Base-by-base conservation (phyloP, 2,797 vertebrate species). In the Novumbra hubbsi region DNA sequence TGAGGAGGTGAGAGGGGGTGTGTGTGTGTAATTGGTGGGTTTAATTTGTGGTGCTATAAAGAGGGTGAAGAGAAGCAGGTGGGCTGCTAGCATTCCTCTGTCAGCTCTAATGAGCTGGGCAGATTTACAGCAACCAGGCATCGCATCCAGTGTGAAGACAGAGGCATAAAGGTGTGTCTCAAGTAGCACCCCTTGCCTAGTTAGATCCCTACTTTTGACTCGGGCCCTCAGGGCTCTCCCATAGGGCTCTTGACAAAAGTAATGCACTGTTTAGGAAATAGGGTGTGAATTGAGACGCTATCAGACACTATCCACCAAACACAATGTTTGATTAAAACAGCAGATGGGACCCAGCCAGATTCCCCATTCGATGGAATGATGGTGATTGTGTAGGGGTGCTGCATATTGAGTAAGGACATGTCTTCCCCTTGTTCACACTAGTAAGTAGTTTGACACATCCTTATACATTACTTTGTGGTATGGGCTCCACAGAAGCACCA, bases 21-120 rank as follows among this genome's bases (percentile, higher is more conserved):
- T n/a, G 65, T n/a, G 65, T 70, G 70, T 81, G 81, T 92, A 87
- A 91, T 89, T 88, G 41, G 88, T 87, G 75, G 80, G 90, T 90
- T 91, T 92, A 92, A 93, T 93, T 93, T 92, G 92, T 87, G 84
- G 87, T 80, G 87, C 87, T 86, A 91, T 92, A 92, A 92, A 93
- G 86, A 85, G 84, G 90, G 86, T 87, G 89, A 91, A 91, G 83
- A 83, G 83, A 82, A 92, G 89, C 92, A 93, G 92, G 92, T 93
- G 93, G 87, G 89, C 90, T 84, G 78, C 80, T 81, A 85, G 85
- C 82, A 86, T 89, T 89, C 82, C 86, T 88, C 86, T 91, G 92
- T 90, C 90, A 85, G 81, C 78, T 81, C 85, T 93, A 93, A 93
- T 91, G 91, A 93, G 92, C 85, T 81, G 74, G 68, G 74, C 83